A percentile compares a stretch with the other conserved stretches of the same genome.
Evolutionary conservation across 2,888 invertebrate genomes (phyloP).

Genomic region (Hyposoter didymator): DNA sequence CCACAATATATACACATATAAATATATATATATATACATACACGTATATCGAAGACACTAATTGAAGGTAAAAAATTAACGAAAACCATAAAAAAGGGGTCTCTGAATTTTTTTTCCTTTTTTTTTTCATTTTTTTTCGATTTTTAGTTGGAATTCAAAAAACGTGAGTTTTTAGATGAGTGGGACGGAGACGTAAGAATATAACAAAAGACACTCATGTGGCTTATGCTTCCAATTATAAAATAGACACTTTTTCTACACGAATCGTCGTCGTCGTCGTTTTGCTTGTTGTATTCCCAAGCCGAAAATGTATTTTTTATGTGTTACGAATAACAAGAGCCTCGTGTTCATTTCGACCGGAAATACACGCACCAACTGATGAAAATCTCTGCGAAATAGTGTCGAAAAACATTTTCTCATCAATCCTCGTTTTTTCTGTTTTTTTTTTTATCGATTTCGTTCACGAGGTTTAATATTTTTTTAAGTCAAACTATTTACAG

Average conservation of each 20-base stretch:
- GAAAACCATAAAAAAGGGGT: conserved; percentile 17
- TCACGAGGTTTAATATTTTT: neutral
- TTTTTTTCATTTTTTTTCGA: neutral
- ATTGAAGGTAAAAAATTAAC: conserved; percentile 2
- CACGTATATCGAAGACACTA: conserved; percentile 26
- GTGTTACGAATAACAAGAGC: neutral
- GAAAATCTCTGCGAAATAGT: neutral
- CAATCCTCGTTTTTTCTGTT: neutral
- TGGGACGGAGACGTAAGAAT: conserved; percentile 4
- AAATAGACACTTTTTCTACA: conserved; percentile 58
- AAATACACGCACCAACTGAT: neutral
- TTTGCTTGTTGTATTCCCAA: conserved; percentile 17
- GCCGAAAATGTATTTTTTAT: neutral
- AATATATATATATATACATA: neutral
- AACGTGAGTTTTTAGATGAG: neutral
- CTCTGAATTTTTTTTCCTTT: neutral
- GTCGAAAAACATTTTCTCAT: neutral
- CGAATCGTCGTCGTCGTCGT: conserved; percentile 32
- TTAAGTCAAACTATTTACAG: conserved; percentile 44
- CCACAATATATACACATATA: conserved; percentile 31
- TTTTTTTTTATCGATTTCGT: neutral
- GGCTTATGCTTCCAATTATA: conserved; percentile 67
- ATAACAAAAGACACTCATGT: conserved; percentile 53
- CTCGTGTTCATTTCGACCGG: neutral
- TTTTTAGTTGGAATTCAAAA: neutral